Evolutionary conservation across 37 sponge, comb jelly and placozoan species (phyloP).

Genomic region (Dysidea cf. avara): DNA sequence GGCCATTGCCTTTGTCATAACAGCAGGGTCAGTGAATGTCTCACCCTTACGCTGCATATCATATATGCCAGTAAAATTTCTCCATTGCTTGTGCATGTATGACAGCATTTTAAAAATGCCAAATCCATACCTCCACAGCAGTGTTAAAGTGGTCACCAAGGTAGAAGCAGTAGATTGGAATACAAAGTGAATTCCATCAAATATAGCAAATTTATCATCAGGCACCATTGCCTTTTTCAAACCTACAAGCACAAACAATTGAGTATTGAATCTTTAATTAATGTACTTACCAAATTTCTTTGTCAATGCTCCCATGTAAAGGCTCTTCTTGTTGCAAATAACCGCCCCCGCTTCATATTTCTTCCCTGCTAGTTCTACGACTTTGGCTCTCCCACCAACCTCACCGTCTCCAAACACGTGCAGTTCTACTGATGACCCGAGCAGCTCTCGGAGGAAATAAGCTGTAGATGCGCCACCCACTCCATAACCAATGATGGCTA

Average conservation of each 20-base stretch:
- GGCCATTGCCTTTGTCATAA: constrained; percentile 45
- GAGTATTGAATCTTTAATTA: no score
- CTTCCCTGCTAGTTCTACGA: constrained; percentile 60
- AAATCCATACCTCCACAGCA: constrained; percentile 69
- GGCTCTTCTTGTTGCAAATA: constrained; percentile 75
- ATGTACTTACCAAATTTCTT: constrained; percentile 54
- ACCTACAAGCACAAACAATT: no score
- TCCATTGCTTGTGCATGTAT: constrained; percentile 33
- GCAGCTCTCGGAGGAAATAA: constrained; percentile 74
- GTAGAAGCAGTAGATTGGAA: constrained; percentile 42
- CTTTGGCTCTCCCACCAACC: constrained; percentile 75
- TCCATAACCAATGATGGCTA: constrained; percentile 81
- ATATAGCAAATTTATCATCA: constrained; percentile 42
- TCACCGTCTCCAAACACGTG: constrained; percentile 65
- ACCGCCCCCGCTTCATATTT: constrained; percentile 79
- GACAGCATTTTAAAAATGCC: constrained; percentile 39
- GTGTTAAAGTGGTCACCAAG: constrained; percentile 30
- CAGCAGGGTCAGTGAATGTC: constrained; percentile 65
- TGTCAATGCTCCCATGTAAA: constrained; percentile 69
- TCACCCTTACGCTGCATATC: constrained; percentile 52
- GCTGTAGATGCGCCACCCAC: constrained; percentile 78
- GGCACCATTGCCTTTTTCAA: no score
- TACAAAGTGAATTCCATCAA: constrained; percentile 58
- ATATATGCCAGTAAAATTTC: constrained; percentile 73
- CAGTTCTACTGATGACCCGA: constrained; percentile 51